Evolutionary conservation across 1,140 invertebrate genomes (phyloP), one percentile per base, ranked within the genome.

Genomic region (Apis laboriosa): DNA sequence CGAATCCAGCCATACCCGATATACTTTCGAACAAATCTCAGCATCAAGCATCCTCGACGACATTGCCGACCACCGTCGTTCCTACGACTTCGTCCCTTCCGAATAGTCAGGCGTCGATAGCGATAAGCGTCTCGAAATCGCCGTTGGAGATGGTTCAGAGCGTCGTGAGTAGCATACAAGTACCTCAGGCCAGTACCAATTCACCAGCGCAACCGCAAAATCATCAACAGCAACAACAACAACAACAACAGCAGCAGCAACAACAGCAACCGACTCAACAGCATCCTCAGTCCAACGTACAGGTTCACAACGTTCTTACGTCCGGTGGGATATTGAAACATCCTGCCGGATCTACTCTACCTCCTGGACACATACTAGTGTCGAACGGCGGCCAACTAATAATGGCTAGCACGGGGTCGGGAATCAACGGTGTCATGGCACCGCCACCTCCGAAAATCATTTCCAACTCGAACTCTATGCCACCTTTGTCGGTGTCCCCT

Each of bases 131-230:
- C 68, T 95, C 96, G 9, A 97, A 97, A 91, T 96, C 97, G 55
- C 97, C 97, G 5, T 89, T 97, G 34, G 97, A 97, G 94, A 97
- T 97, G 96, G 96, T 97, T 2, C 97, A 97, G 90, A 97, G 96
- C 92, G 96, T 97, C 24, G 97, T 97, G 34, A 97, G 96, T 84
- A 97, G 96, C 91, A 96, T 97, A 86, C 96, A 97, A 92, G 94
- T 96, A 77, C 95, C 96, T 79, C 94, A 95, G 80, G 92, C 89
- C 11, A 92, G 88, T 73, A 90, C 90, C 53, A 88, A 90, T 49
- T 89, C 90, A n/a, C 84, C 85, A 11, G 83, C 91, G 34, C 92
- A 91, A 51, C 90, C 88, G 4, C 86, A 87, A 0, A 88, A 89
- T 3, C 90, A 89, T 3, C 90, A 90, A 2, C 88, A 84, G 0